These are phyloP conservation scores for Ictalurus punctatus DNA, from an alignment of 2,113 vertebrate genomes.

Conservation along the genomic window DNA sequence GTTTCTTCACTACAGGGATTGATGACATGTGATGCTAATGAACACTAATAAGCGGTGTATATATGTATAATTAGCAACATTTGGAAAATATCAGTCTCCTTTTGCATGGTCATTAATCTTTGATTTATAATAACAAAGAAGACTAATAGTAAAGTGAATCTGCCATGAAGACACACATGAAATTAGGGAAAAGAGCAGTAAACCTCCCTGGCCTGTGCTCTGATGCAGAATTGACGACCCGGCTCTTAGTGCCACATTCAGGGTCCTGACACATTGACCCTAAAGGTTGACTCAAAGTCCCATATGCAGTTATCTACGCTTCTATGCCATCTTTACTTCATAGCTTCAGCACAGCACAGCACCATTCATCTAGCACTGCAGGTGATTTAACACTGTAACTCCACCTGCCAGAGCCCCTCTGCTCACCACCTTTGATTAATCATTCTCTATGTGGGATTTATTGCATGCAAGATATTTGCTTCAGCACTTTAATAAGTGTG, in stretches of 20 bases:
- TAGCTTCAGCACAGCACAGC: conserved; percentile 52
- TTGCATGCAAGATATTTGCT: conserved; percentile 77
- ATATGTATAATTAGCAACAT: conserved; percentile 5
- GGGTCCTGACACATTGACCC: conserved; percentile 50
- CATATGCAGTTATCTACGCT: conserved; percentile 26
- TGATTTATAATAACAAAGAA: conserved; percentile 3
- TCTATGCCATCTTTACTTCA: conserved; percentile 47
- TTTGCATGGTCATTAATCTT: background rate
- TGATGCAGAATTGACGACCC: conserved; percentile 64
- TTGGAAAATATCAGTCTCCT: conserved; percentile 7
- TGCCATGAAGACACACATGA: background rate
- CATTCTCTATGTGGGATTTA: conserved; percentile 75
- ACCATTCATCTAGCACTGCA: conserved; percentile 69
- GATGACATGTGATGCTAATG: background rate
- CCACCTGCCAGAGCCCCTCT: conserved; percentile 71
- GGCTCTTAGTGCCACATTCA: background rate
- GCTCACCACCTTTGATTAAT: conserved; percentile 78
- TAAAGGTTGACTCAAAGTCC: conserved; percentile 55
- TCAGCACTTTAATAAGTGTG: conserved; percentile 80
- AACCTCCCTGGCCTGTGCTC: conserved; percentile 42
- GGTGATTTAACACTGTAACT: conserved; percentile 74
- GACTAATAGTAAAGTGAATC: background rate
- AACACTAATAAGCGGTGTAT: conserved; percentile 13
- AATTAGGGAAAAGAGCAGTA: conserved; percentile 33
- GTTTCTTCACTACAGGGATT: background rate